Conservation (phyloP, 2,113 vertebrate species). For the Bagarius yarrelli region DNA sequence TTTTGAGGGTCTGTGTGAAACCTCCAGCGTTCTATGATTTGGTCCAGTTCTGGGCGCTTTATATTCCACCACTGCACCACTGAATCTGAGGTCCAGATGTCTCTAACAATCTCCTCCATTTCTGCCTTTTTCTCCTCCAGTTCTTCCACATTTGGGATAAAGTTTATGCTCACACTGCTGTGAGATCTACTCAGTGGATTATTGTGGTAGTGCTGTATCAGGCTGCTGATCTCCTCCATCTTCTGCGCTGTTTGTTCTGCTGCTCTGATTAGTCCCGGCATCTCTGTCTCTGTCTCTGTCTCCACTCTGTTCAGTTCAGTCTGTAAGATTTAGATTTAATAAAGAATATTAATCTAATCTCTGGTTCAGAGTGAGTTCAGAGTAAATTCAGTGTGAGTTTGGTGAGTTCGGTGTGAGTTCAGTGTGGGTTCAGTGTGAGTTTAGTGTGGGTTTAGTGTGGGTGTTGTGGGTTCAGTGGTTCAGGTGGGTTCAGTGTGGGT, state of each 20-base stretch:
- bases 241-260: neutral
- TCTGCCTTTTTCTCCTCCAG: neutral
- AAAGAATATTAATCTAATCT: neutral
- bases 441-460: too few species aligned
- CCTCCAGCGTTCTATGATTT: neutral
- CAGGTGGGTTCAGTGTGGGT: too few species aligned
- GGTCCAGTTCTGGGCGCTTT: neutral
- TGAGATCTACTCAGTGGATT: neutral
- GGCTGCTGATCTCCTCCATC: neutral
- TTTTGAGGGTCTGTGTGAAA: neutral
- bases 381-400: too few species aligned
- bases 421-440: too few species aligned
- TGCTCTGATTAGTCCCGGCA: neutral
- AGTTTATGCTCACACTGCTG: neutral
- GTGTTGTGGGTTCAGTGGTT: too few species aligned
- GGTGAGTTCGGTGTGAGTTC: too few species aligned
- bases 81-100: too few species aligned
- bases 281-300: neutral
- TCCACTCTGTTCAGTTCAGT: too few species aligned
- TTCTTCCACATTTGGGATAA: too few species aligned
- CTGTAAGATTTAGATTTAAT: neutral
- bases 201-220: neutral
- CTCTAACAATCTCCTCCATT: neutral
- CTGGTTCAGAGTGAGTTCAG: neutral
- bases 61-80: neutral